Conservation (phyloP, 2,797 vertebrate species). For the Myoxocephalus aenaeus region DNA sequence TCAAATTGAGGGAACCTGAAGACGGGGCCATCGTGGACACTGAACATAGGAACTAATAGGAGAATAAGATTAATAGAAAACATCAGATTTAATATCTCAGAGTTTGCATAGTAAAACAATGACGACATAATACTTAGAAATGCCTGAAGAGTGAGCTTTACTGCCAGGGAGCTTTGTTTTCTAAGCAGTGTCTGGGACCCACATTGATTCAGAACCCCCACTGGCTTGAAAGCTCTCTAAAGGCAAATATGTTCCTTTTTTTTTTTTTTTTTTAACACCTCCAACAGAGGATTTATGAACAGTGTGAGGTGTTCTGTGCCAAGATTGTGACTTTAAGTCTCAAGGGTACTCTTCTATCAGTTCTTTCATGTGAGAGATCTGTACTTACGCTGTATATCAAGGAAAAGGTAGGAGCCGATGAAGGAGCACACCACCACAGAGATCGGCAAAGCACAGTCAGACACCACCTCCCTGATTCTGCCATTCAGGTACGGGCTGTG, state of each 20-base stretch:
- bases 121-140: neutral
- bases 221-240: conserved; percentile 24
- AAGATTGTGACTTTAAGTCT: conserved; percentile 46
- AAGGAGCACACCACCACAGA: conserved; percentile 92
- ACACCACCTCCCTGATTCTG: conserved; percentile 91
- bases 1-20: conserved; percentile 88
- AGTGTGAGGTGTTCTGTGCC: conserved; percentile 20
- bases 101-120: neutral
- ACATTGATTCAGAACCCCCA: conserved; percentile 13
- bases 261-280: conserved; percentile 2
- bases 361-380: conserved; percentile 33
- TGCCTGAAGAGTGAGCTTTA: neutral
- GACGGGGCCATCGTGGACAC: conserved; percentile 83
- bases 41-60: conserved; percentile 84
- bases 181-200: conserved; percentile 10
- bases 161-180: conserved; percentile 25
- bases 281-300: conserved; percentile 23
- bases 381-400: conserved; percentile 91
- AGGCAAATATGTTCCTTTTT: conserved; percentile 36
- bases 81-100: neutral
- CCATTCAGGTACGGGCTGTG: conserved; percentile 91
- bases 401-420: conserved; percentile 91
- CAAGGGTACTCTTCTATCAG: conserved; percentile 39
- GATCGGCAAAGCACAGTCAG: conserved; percentile 93
- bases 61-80: neutral